Percentiles rank a stretch among this genome's conserved stretches.
Evolutionary conservation across 2,888 invertebrate species (phyloP).

Genomic region (Dynastes tityus): DNA sequence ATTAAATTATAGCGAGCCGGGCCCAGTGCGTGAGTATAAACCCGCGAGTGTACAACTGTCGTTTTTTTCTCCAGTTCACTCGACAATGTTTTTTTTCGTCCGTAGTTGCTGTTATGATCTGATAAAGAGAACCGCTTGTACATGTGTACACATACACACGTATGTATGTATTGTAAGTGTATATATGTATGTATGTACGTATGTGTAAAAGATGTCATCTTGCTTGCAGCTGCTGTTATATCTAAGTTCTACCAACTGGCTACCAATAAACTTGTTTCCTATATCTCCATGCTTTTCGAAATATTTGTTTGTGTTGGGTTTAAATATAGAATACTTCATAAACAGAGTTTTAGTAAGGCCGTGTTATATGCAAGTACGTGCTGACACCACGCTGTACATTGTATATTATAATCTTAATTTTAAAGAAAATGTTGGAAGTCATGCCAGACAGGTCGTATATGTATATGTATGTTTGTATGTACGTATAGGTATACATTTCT

Average conservation of each 20-base stretch:
- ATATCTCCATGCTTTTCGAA: slow-evolving; percentile 48
- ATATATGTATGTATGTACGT: slow-evolving; percentile 46
- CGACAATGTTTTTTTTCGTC: slow-evolving; percentile 50
- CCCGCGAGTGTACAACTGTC: slow-evolving; percentile 56
- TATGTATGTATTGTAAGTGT: background rate
- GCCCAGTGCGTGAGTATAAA: slow-evolving; percentile 12
- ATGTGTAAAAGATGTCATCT: slow-evolving; percentile 55
- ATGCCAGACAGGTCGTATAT: slow-evolving; percentile 10
- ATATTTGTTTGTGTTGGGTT: slow-evolving; percentile 48
- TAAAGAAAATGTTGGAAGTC: slow-evolving; percentile 43
- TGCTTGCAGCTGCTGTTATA: slow-evolving; percentile 57
- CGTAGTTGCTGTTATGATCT: slow-evolving; percentile 56
- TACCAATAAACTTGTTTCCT: slow-evolving; percentile 56
- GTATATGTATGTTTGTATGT: no score
- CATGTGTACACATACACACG: slow-evolving; percentile 23
- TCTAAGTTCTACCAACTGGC: slow-evolving; percentile 55
- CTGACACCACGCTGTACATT: slow-evolving; percentile 26
- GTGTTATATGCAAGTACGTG: slow-evolving; percentile 26
- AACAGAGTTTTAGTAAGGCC: slow-evolving; percentile 35
- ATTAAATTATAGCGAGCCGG: slow-evolving; percentile 58
- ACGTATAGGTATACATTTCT: background rate
- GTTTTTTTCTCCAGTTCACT: slow-evolving; percentile 39
- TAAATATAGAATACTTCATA: slow-evolving; percentile 51
- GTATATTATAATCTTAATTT: slow-evolving; percentile 39
- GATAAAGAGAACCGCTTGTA: slow-evolving; percentile 52